These are phyloP conservation scores for Rhea pennata DNA, from an alignment of 2,113 vertebrate genomes.

Conservation along the genomic window DNA sequence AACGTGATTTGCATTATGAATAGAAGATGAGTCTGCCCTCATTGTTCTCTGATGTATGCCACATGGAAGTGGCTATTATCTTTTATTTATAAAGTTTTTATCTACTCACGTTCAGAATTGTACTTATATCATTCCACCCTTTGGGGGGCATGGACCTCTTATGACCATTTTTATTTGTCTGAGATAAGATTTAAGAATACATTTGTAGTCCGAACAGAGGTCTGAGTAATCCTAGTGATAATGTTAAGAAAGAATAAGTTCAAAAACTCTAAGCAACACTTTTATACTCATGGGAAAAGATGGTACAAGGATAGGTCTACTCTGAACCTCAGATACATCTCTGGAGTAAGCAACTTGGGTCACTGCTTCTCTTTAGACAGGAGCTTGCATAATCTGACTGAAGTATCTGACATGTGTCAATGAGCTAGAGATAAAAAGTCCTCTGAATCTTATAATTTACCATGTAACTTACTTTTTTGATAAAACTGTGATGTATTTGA, in stretches of 20 bases:
- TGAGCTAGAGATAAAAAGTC: not conserved
- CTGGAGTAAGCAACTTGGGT: not conserved
- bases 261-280: not conserved
- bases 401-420: not conserved
- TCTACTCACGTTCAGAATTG: not conserved
- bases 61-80: not conserved
- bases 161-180: not conserved
- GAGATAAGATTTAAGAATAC: not conserved
- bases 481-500: not conserved
- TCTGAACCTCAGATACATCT: not conserved
- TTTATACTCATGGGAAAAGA: not conserved
- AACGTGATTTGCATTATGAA: not conserved
- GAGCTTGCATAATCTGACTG: not conserved
- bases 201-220: not conserved
- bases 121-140: not conserved
- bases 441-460: not conserved
- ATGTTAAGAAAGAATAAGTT: not conserved
- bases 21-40: not conserved
- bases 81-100: not conserved
- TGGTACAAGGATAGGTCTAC: not conserved
- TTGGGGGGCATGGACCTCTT: not conserved
- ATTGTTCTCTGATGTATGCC: not conserved
- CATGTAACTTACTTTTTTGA: not conserved
- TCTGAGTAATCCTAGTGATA: not conserved
- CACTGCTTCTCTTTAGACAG: not conserved